phyloP scores from a whole-genome alignment of 2,888 invertebrate species.

The Hydraecia micacea region DNA sequence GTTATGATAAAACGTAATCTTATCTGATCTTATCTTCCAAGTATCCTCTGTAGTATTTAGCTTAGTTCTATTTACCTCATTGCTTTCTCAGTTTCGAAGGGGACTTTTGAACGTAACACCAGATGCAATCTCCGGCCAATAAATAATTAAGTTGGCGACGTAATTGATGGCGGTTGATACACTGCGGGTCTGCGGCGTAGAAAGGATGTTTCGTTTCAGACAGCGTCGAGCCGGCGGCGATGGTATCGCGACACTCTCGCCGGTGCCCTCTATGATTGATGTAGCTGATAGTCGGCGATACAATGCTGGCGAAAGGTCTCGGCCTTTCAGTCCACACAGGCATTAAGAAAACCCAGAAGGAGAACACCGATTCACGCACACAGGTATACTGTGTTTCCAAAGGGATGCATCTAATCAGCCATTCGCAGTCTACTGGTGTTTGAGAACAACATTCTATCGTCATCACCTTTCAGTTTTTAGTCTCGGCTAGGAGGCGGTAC shows the following conservation, averaged over 20 bases:
- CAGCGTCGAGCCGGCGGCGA: slow-evolving; percentile 8
- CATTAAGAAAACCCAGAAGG: neutral
- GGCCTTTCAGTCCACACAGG: neutral
- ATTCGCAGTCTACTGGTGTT: neutral
- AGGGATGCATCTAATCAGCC: neutral
- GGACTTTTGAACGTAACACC: neutral
- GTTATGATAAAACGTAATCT: slow-evolving; percentile 35
- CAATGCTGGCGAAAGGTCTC: slow-evolving; percentile 23
- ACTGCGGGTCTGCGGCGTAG: neutral
- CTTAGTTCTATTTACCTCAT: slow-evolving; percentile 12
- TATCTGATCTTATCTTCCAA: slow-evolving; percentile 39
- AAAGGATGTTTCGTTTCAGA: slow-evolving; percentile 10
- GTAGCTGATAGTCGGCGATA: slow-evolving; percentile 23
- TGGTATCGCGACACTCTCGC: slow-evolving; percentile 21
- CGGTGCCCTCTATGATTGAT: slow-evolving; percentile 20
- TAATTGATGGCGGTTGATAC: slow-evolving; percentile 10
- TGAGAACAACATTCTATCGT: neutral
- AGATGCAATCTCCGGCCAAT: slow-evolving; percentile 27
- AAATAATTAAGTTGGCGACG: slow-evolving; percentile 21
- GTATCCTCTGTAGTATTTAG: slow-evolving; percentile 15
- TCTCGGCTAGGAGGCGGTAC: neutral
- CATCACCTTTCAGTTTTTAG: neutral
- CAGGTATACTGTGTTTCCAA: neutral
- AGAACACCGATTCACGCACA: neutral
- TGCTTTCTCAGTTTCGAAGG: slow-evolving; percentile 3